These are phyloP conservation scores for Clarias gariepinus DNA, from an alignment of 2,113 vertebrate genomes.

Conservation along the genomic window DNA sequence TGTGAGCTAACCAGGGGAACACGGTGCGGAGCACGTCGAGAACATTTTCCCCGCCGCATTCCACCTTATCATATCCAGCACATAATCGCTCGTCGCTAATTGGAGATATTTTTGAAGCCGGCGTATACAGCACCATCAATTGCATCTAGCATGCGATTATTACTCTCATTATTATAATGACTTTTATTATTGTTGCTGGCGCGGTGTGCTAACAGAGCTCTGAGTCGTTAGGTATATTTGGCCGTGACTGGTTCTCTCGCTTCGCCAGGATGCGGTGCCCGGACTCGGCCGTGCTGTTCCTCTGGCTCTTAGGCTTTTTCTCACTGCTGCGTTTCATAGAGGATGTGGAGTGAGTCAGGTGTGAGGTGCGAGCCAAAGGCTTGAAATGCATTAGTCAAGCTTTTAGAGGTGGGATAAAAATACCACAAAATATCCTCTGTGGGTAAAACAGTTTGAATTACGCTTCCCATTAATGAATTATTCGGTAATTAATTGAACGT, in stretches of 20 bases:
- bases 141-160: constrained; percentile 57
- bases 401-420: constrained; percentile 25
- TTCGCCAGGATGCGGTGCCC: constrained; percentile 44
- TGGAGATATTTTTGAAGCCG: constrained; percentile 43
- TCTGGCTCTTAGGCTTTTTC: constrained; percentile 28
- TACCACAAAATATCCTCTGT: constrained; percentile 7
- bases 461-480: not conserved
- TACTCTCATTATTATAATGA: constrained; percentile 58
- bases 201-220: constrained; percentile 61
- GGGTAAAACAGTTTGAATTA: not conserved
- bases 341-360: constrained; percentile 22
- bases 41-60: constrained; percentile 35
- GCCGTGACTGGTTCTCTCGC: constrained; percentile 56
- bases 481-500: not conserved
- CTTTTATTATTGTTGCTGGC: constrained; percentile 55
- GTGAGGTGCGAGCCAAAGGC: constrained; percentile 6
- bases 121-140: constrained; percentile 62
- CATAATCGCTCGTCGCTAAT: constrained; percentile 42
- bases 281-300: constrained; percentile 6
- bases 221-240: constrained; percentile 61
- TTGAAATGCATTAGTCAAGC: not conserved
- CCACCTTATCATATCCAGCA: constrained; percentile 46
- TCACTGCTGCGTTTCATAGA: not conserved
- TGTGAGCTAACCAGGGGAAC: constrained; percentile 44
- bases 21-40: constrained; percentile 29